Base-by-base conservation (phyloP, 2,888 invertebrate species). In the Aleiodes leptofemur region DNA sequence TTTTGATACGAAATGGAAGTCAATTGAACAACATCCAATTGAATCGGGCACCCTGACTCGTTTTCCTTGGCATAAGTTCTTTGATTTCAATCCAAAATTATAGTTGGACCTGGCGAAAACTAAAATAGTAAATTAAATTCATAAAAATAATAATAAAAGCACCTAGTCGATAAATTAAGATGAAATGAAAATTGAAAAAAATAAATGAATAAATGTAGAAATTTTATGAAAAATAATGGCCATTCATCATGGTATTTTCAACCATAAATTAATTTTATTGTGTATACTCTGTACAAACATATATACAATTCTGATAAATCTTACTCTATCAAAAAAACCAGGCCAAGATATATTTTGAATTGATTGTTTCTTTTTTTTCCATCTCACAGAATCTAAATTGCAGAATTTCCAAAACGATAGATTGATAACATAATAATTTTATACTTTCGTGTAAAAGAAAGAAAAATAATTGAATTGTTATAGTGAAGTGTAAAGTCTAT, bases 21-120 rank as follows among this genome's bases (percentile, higher is more conserved):
- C 77, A 6, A 23, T 71, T 0, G 69, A 61, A 31, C 34, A 43
- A 11, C 43, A 43, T 43, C 73, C 77, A 6, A 23, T 71, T 0
- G 69, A 61, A 31, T 29, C 77, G 43, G 61, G 78, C 71, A 74
- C 76, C 34, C 51, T 73, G 66, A 79, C 81, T 76, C 16, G 73
- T 14, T 86, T 88, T 72, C 82, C 84, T 4, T 89, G 87, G 88
- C 78, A 83, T 34, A 85, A 86, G 74, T 87, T 85, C 78, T 88
- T 88, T 77, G 84, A 84, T 14, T 85, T 84, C 4, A 83, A 82
- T 79, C 87, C 87, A 76, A 87, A 88, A 82, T 85, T 88, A 73
- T 87, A 83, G 57, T 69, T 57, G 43, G 64, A 69, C 50, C 51
- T 64, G 14, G 48, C 1, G 7, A 29, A 61, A 59, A 3, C 23